These are phyloP conservation scores for Falco punctatus DNA, from an alignment of 2,113 vertebrate genomes.

Conservation along the genomic window DNA sequence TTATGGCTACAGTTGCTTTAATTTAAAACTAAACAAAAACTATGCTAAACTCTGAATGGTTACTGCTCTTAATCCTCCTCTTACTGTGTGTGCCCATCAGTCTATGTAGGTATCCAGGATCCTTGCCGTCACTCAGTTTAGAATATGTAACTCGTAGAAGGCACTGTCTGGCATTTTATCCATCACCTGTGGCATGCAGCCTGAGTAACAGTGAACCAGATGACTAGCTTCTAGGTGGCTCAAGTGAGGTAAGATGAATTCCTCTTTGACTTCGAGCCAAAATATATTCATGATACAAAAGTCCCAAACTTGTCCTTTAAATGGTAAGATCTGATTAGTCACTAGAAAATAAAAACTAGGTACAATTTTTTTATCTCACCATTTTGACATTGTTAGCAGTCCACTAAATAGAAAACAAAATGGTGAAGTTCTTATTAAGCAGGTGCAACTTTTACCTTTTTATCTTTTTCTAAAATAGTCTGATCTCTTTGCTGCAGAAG, in stretches of 20 bases:
- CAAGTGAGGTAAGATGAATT: background rate
- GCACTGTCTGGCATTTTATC: background rate
- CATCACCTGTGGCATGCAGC: background rate
- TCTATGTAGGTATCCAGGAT: background rate
- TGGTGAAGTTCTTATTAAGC: background rate
- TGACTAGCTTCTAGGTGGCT: background rate
- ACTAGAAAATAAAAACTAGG: too few species aligned
- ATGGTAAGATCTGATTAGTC: background rate
- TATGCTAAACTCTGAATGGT: background rate
- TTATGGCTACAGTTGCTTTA: background rate
- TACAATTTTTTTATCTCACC: background rate
- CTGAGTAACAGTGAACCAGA: background rate
- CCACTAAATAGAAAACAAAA: conserved; percentile 1
- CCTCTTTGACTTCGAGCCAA: background rate
- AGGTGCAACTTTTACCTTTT: conserved; percentile 83
- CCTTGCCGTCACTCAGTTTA: background rate
- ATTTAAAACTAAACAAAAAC: background rate
- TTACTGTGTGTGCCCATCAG: background rate
- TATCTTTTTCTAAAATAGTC: conserved; percentile 96
- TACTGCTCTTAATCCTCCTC: background rate
- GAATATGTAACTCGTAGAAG: background rate
- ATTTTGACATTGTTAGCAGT: background rate
- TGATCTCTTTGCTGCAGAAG: conserved; percentile 97
- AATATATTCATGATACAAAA: background rate
- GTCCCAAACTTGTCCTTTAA: background rate